phyloP scores from a whole-genome alignment of 2,113 vertebrate species.

The Tylochromis polylepis region DNA sequence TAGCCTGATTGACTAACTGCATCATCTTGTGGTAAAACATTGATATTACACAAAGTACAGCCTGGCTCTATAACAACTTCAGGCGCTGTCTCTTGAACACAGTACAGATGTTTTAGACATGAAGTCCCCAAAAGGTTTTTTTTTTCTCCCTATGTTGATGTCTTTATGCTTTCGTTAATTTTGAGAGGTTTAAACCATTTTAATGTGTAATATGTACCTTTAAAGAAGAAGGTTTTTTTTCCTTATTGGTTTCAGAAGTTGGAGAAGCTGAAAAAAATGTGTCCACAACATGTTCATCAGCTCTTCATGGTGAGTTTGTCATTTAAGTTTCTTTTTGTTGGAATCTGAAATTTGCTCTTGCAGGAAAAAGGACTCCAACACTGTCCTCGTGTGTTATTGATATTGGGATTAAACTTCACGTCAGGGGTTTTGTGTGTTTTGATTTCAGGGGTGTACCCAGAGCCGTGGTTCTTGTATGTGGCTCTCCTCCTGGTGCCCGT shows the following conservation, averaged over 20 bases:
- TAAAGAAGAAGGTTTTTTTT: neutral
- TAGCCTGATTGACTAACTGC: neutral
- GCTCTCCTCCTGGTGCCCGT: slow-evolving; percentile 30
- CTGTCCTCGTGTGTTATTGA: neutral
- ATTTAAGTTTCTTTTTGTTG: neutral
- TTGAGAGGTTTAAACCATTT: accelerated
- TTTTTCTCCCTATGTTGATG: neutral
- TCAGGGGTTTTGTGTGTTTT: neutral
- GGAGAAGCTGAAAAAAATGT: neutral
- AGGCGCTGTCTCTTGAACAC: neutral
- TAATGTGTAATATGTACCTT: neutral
- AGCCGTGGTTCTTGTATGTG: slow-evolving; percentile 47
- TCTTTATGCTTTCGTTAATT: neutral
- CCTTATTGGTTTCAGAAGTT: neutral
- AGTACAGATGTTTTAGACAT: neutral
- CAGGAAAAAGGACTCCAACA: neutral
- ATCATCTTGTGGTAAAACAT: neutral
- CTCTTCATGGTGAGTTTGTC: neutral
- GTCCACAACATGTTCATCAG: neutral
- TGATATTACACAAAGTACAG: neutral
- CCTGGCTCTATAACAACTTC: neutral
- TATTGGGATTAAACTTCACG: neutral
- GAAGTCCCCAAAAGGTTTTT: neutral
- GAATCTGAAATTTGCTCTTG: neutral
- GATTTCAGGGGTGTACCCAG: neutral